phyloP scores from a whole-genome alignment of 2,888 invertebrate species.

The Lasioglossum leucozonium region DNA sequence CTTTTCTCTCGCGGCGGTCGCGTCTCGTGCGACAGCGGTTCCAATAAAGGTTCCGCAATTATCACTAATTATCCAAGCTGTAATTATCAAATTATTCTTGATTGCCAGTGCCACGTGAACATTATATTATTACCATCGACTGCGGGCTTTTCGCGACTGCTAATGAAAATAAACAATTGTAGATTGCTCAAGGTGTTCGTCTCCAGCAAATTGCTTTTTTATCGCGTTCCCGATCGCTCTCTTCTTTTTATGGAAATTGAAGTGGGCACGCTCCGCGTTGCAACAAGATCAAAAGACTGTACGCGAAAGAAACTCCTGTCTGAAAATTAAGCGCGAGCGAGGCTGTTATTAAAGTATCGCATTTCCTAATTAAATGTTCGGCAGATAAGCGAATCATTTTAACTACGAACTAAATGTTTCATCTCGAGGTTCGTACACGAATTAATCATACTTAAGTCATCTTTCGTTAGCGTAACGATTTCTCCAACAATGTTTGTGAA shows the following conservation, averaged over 20 bases:
- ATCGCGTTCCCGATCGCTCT: neutral
- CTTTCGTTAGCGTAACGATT: neutral
- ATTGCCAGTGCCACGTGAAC: neutral
- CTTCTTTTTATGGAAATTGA: neutral
- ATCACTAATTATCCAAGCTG: neutral
- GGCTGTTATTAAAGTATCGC: neutral
- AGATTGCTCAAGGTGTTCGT: neutral
- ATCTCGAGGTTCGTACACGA: neutral
- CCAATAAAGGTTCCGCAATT: neutral
- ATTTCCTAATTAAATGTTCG: neutral
- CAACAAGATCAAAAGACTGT: neutral
- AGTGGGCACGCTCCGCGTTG: neutral
- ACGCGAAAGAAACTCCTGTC: neutral
- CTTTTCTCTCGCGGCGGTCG: neutral
- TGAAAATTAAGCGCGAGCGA: neutral
- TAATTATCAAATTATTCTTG: neutral
- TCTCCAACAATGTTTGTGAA: neutral
- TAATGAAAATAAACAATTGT: neutral
- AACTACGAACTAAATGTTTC: slow-evolving; percentile 1
- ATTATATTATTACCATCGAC: neutral
- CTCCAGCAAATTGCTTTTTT: neutral
- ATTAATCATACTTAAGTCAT: neutral
- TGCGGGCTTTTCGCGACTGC: neutral
- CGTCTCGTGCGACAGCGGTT: neutral
- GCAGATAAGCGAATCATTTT: neutral